Evolutionary conservation across 1,140 invertebrate genomes (phyloP), one percentile per base, ranked within the genome.

Genomic region (Venturia canescens): DNA sequence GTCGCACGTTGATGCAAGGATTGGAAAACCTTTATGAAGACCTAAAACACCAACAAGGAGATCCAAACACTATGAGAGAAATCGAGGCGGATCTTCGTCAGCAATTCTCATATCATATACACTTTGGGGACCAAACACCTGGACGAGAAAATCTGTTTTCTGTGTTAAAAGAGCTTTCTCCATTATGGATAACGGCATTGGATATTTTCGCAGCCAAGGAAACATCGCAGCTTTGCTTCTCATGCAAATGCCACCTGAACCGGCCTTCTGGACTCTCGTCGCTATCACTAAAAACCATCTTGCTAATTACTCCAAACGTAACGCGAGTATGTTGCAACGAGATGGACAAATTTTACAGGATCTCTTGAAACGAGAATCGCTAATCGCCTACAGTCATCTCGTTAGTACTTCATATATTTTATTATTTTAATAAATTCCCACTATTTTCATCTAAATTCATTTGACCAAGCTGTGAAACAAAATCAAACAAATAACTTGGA

Each of bases 181-280:
- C 0, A 95, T 99, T 84, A 93, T 98, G 81, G 98, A 98, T 88
- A 96, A 97, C 16, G 95, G 96, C 86, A 97, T 98, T 81, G 98
- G 98, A 0, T 99, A 99, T 91, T 99, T 98, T 90, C 98, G 99
- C 93, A 98, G 98, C 27, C 98, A 99, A 92, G 98, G 97, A 74
- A 98, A 98, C n/a, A 96, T 99, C 34, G 98, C 98, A 0, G 97
- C 98, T 6, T 97, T 99, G 87, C 93, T 99, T 18, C 93, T 99
- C 57, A 99, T 99, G 98, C 98, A 99, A 88, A 98, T 99, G 98
- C 98, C 98, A 26, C 96, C 97, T 0, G 97, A 98, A 88, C 96
- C 98, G 90, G 98, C 98, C 9, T 99, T 99, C 91, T 99, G 98
- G 98, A 98, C 97, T 88, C 95, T 99, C 80, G 97, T 99, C 27